Evolutionary conservation across 2,113 vertebrate species (phyloP).

Genomic region (Pseudorasbora parva): DNA sequence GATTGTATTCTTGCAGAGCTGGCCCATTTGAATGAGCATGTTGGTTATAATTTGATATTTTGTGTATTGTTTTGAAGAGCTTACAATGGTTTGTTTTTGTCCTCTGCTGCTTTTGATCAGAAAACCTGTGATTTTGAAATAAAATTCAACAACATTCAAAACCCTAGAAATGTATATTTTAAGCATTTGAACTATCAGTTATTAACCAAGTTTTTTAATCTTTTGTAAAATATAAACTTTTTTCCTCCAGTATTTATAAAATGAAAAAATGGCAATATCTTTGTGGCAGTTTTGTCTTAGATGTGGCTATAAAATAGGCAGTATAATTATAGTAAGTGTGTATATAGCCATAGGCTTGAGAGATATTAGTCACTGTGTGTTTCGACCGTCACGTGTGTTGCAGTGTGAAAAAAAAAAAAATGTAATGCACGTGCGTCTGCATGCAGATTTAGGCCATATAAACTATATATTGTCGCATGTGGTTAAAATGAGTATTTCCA

Average conservation of each 20-base stretch:
- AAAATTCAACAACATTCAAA: conserved; percentile 21
- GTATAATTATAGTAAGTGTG: not conserved
- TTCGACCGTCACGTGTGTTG: conserved; percentile 20
- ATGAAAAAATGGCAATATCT: not conserved
- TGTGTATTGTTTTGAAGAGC: not conserved
- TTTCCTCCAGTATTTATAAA: not conserved
- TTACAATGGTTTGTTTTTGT: conserved; percentile 14
- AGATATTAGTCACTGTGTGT: conserved; percentile 26
- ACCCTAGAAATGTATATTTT: not conserved
- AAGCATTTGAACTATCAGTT: not conserved
- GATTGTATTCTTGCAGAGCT: conserved; percentile 1
- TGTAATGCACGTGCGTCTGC: not conserved
- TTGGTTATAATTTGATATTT: conserved; percentile 16
- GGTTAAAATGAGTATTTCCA: not conserved
- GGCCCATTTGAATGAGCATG: not conserved
- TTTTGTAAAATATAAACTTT: not conserved
- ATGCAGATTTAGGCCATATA: not conserved
- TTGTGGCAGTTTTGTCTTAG: not conserved
- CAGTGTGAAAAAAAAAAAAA: not conserved
- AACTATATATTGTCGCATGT: not conserved
- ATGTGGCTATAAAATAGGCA: not conserved
- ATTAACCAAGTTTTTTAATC: not conserved
- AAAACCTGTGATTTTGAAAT: conserved; percentile 49
- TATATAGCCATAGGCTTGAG: conserved; percentile 20
- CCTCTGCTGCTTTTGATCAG: conserved; percentile 39